These are phyloP conservation scores for Sandelia bainsii DNA, from an alignment of 2,797 vertebrate species.

Conservation along the genomic window DNA sequence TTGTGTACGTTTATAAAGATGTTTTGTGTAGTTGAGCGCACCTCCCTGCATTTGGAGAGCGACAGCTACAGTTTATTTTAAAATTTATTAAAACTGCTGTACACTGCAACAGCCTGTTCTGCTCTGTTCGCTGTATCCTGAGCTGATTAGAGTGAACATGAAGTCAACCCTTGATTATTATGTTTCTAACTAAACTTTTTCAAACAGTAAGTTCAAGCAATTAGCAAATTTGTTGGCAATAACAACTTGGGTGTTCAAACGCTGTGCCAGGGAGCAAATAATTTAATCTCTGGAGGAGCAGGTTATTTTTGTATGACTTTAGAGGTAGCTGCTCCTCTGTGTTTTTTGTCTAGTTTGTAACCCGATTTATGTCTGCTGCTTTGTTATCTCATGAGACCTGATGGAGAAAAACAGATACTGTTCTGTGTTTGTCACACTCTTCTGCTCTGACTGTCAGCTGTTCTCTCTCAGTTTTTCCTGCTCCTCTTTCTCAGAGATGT, in stretches of 20 bases:
- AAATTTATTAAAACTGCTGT: background rate
- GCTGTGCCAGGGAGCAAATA: slow-evolving; percentile 49
- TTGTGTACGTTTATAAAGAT: too few relatives aligned
- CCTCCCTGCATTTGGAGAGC: too few relatives aligned
- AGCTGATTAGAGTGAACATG: slow-evolving; percentile 13
- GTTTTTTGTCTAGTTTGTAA: slow-evolving; percentile 64
- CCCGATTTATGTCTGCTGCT: slow-evolving; percentile 62
- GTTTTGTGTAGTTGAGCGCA: too few relatives aligned
- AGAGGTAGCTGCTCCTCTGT: slow-evolving; percentile 48
- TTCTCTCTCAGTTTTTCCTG: slow-evolving; percentile 31
- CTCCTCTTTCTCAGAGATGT: slow-evolving; percentile 22
- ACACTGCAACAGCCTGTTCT: slow-evolving; percentile 1
- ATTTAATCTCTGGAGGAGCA: slow-evolving; percentile 63
- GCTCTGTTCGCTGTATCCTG: slow-evolving; percentile 15
- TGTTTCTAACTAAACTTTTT: slow-evolving; percentile 35
- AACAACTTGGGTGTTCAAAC: slow-evolving; percentile 49
- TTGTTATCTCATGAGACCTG: slow-evolving; percentile 73
- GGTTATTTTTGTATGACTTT: slow-evolving; percentile 66
- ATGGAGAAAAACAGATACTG: slow-evolving; percentile 64
- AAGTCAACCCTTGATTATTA: slow-evolving; percentile 18
- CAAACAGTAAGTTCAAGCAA: slow-evolving; percentile 35
- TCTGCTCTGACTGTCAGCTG: slow-evolving; percentile 42
- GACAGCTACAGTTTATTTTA: too few relatives aligned
- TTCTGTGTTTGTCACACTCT: slow-evolving; percentile 47
- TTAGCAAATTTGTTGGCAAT: slow-evolving; percentile 34